Conservation (phyloP, 2,113 vertebrate species). For the Hypomesus transpacificus region DNA sequence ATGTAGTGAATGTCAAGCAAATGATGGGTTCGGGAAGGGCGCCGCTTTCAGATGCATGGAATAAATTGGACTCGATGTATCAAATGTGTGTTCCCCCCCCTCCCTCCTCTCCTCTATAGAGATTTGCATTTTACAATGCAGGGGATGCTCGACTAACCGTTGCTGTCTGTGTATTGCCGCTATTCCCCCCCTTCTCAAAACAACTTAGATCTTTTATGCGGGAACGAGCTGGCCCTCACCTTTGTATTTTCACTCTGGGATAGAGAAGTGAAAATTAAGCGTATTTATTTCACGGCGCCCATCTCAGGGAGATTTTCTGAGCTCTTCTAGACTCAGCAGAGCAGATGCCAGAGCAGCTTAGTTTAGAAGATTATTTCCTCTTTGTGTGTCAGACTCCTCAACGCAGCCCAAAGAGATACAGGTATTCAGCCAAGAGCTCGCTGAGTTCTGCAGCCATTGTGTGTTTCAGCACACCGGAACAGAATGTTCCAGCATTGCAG, state of each 20-base stretch:
- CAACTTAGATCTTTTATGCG: slow-evolving; percentile 55
- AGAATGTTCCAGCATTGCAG: slow-evolving; percentile 63
- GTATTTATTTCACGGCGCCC: slow-evolving; percentile 68
- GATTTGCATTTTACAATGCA: slow-evolving; percentile 58
- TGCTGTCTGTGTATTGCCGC: slow-evolving; percentile 53
- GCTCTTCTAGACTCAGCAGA: slow-evolving; percentile 68
- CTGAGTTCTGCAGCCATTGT: slow-evolving; percentile 61
- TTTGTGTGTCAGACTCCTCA: slow-evolving; percentile 70
- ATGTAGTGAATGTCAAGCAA: slow-evolving; percentile 97
- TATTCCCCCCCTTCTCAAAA: slow-evolving; percentile 48
- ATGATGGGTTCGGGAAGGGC: slow-evolving; percentile 82
- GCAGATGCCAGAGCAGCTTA: slow-evolving; percentile 69
- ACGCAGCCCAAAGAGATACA: slow-evolving; percentile 61
- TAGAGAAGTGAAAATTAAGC: slow-evolving; percentile 59
- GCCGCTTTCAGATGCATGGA: slow-evolving; percentile 73
- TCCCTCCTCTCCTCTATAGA: slow-evolving; percentile 33
- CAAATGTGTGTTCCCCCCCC: slow-evolving; percentile 58
- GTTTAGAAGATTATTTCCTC: slow-evolving; percentile 72
- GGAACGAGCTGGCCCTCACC: slow-evolving; percentile 56
- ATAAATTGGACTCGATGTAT: slow-evolving; percentile 70
- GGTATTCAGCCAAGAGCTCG: slow-evolving; percentile 63
- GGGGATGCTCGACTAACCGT: slow-evolving; percentile 60
- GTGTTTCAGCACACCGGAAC: slow-evolving; percentile 49
- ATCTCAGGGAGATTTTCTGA: slow-evolving; percentile 69
- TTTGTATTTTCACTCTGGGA: slow-evolving; percentile 33